These are phyloP conservation scores for Sceloporus tristichus DNA, from an alignment of 2,113 vertebrate genomes.

Conservation along the genomic window DNA sequence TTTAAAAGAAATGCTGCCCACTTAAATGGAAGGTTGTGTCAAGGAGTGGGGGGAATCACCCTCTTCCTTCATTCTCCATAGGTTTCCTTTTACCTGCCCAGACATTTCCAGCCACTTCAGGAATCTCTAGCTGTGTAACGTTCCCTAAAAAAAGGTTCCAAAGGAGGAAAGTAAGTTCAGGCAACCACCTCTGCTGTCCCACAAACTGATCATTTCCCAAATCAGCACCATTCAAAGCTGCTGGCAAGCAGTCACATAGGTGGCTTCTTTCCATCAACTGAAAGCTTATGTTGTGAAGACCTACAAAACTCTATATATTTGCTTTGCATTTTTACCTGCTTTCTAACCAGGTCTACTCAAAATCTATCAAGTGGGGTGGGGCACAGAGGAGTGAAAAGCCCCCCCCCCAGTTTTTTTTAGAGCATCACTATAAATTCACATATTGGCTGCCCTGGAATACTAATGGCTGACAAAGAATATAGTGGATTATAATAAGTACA, in stretches of 20 bases:
- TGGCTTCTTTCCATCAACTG: background rate
- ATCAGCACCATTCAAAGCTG: background rate
- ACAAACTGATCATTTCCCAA: background rate
- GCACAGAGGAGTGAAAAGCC: background rate
- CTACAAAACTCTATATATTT: background rate
- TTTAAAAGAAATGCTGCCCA: background rate
- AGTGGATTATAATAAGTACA: constrained; percentile 6
- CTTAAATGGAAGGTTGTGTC: background rate
- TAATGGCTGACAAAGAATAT: constrained; percentile 4
- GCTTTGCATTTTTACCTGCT: background rate
- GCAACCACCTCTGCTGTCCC: background rate
- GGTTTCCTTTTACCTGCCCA: too few species aligned
- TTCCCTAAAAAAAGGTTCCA: background rate
- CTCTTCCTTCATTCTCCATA: background rate
- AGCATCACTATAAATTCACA: constrained; percentile 24
- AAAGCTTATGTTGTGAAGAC: background rate
- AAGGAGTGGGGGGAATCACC: background rate
- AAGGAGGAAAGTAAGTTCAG: background rate
- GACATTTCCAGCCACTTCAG: background rate
- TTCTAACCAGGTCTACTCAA: background rate
- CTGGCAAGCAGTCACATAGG: too few species aligned
- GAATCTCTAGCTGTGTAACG: background rate
- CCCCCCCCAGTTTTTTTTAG: background rate
- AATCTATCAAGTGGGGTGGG: background rate
- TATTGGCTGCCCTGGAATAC: constrained; percentile 15